Conservation (phyloP, 1,140 invertebrate species). For the Thrips palmi region DNA sequence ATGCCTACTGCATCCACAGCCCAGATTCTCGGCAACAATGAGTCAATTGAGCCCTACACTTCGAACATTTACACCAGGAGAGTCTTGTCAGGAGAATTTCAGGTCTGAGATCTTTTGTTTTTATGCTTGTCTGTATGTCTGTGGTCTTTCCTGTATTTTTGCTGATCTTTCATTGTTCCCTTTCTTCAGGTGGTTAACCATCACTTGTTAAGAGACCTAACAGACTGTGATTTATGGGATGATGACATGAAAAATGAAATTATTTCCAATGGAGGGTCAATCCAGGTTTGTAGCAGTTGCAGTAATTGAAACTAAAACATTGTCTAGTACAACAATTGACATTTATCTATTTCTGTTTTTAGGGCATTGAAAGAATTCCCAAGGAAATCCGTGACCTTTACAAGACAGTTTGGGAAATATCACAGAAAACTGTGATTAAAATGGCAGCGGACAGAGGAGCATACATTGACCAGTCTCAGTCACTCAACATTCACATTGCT, state of each 20-base stretch:
- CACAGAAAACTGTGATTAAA: slow-evolving; percentile 82
- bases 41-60: slow-evolving; percentile 96
- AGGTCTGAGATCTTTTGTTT: slow-evolving; percentile 23
- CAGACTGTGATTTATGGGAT: slow-evolving; percentile 79
- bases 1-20: slow-evolving; percentile 99
- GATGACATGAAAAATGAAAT: slow-evolving; percentile 94
- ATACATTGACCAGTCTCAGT: slow-evolving; percentile 98
- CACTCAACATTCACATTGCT: slow-evolving; percentile 90
- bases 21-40: slow-evolving; percentile 97
- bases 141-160: neutral
- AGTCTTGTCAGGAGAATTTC: slow-evolving; percentile 74
- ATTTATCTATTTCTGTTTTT: slow-evolving; percentile 15
- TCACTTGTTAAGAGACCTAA: slow-evolving; percentile 85
- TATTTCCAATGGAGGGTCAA: slow-evolving; percentile 79
- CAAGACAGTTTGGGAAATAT: slow-evolving; percentile 98
- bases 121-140: neutral
- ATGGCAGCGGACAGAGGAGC: slow-evolving; percentile 97
- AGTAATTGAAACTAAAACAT: neutral
- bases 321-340: neutral
- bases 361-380: slow-evolving; percentile 78
- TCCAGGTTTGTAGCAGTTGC: slow-evolving; percentile 36
- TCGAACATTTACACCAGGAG: slow-evolving; percentile 91
- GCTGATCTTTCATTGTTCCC: neutral
- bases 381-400: slow-evolving; percentile 79
- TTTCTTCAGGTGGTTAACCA: slow-evolving; percentile 82